Conservation (phyloP, 2,797 vertebrate species). For the Prunella strophiata region DNA sequence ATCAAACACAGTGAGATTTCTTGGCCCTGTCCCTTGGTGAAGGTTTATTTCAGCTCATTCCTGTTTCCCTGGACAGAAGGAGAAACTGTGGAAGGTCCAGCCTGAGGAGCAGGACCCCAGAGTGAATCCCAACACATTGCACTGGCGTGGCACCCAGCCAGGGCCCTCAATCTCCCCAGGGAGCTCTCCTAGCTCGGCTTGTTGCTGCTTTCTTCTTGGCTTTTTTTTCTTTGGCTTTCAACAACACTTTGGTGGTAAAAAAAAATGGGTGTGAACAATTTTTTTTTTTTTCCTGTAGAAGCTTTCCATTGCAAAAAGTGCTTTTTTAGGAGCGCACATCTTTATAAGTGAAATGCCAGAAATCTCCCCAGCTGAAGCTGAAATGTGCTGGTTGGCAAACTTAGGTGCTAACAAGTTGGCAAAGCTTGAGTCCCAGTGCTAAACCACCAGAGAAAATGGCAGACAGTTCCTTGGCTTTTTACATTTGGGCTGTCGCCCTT, state of each 20-base stretch:
- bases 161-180: not conserved
- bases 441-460: constrained; percentile 49
- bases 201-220: constrained; percentile 7
- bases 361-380: constrained; percentile 46
- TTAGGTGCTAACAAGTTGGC: constrained; percentile 64
- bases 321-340: constrained; percentile 54
- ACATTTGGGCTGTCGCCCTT: not conserved
- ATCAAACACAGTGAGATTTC: no score
- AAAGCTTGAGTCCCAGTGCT: constrained; percentile 43
- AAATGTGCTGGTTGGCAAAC: constrained; percentile 62
- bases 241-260: constrained; percentile 29
- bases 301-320: constrained; percentile 30
- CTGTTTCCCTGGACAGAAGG: not conserved
- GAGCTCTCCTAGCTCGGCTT: not conserved
- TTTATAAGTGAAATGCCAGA: constrained; percentile 57
- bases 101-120: not conserved
- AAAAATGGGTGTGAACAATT: constrained; percentile 31
- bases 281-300: constrained; percentile 20
- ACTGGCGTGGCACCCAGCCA: not conserved
- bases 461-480: constrained; percentile 50
- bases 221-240: constrained; percentile 22
- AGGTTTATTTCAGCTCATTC: not conserved
- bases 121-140: not conserved
- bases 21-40: not conserved
- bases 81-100: not conserved